These are phyloP conservation scores for Buteo buteo DNA, from an alignment of 2,113 vertebrate genomes.

Conservation along the genomic window DNA sequence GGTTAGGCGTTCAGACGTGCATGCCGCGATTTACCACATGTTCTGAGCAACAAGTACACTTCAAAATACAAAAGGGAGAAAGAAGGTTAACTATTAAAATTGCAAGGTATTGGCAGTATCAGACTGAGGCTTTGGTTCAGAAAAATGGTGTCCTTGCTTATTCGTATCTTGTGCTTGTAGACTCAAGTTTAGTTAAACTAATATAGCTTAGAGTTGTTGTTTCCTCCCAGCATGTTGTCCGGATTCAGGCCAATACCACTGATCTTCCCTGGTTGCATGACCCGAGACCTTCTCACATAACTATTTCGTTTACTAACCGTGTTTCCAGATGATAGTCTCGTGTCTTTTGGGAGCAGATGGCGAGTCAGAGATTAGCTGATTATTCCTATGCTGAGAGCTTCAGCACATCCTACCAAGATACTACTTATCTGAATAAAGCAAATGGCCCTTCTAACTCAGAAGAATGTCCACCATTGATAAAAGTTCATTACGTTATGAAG, in stretches of 20 bases:
- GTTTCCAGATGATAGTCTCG: background rate
- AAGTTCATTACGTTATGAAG: background rate
- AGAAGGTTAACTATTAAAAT: background rate
- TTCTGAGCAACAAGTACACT: background rate
- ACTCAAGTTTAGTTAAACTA: background rate
- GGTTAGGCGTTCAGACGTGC: background rate
- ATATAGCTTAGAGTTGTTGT: background rate
- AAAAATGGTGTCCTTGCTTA: background rate
- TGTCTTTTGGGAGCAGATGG: background rate
- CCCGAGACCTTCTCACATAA: background rate
- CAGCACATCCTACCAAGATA: background rate
- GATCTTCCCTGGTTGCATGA: background rate
- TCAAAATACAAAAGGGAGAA: background rate
- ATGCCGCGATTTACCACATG: rapidly evolving
- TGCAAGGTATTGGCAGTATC: background rate
- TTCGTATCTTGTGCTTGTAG: background rate
- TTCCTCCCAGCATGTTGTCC: background rate
- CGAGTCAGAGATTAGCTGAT: background rate
- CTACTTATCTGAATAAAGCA: background rate
- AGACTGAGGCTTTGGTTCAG: background rate
- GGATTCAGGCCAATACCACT: background rate
- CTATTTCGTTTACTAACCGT: rapidly evolving
- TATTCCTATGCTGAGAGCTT: background rate
- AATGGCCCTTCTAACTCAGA: background rate
- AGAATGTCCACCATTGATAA: background rate